Evolutionary conservation across 2,113 vertebrate genomes (phyloP).

Genomic region (Hypomesus transpacificus): DNA sequence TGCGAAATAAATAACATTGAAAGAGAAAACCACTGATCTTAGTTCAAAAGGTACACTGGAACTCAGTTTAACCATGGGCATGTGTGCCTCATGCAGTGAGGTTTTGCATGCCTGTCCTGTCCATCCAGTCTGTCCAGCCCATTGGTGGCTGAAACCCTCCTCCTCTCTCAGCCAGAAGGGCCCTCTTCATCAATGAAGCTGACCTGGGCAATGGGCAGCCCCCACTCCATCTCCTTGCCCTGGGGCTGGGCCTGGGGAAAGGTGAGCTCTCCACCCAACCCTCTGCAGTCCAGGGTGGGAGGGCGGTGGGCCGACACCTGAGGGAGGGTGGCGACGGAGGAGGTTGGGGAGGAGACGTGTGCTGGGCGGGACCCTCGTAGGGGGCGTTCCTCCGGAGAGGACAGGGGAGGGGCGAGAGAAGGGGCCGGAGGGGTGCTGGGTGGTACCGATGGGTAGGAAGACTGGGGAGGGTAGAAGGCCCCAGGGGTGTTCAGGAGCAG

Average conservation of each 20-base stretch:
- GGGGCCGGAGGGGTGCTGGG: conserved; percentile 23
- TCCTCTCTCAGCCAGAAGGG: conserved; percentile 53
- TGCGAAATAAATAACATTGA: conserved; percentile 18
- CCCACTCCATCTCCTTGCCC: conserved; percentile 47
- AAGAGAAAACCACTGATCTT: not conserved
- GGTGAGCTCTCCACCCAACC: not conserved
- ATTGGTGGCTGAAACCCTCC: not conserved
- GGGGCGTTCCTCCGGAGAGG: conserved; percentile 9
- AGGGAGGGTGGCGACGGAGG: conserved; percentile 14
- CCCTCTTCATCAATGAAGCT: conserved; percentile 73
- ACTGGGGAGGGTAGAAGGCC: not conserved
- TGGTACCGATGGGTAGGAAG: conserved; percentile 12
- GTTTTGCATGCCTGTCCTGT: conserved; percentile 35
- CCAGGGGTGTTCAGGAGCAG: not conserved
- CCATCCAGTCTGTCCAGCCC: conserved; percentile 7
- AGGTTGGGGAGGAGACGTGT: conserved; percentile 22
- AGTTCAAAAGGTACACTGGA: conserved; percentile 13
- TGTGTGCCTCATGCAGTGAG: conserved; percentile 49
- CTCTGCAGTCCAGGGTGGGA: conserved; percentile 18
- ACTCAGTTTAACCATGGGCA: conserved; percentile 12
- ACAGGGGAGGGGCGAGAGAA: conserved; percentile 24
- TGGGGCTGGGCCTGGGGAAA: conserved; percentile 21
- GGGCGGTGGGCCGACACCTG: not conserved
- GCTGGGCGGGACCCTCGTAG: conserved; percentile 29
- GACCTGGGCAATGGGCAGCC: conserved; percentile 57